Conservation (phyloP, 2,113 vertebrate species). For the Chaetorhynchus papuensis region DNA sequence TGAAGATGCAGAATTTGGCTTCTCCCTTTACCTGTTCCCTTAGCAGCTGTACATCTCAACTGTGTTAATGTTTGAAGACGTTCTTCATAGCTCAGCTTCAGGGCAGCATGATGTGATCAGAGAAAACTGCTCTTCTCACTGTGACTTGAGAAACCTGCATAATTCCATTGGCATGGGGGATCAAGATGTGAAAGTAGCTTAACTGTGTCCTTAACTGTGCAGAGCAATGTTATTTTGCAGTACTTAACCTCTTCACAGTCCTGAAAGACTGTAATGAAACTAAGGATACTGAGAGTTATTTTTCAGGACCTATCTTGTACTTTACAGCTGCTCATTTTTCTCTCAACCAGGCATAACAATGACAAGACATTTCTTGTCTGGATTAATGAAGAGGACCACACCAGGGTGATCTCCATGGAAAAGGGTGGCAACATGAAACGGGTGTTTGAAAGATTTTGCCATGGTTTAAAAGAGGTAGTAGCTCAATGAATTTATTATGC, state of each 20-base stretch:
- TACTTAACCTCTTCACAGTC: not conserved
- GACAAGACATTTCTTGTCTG: slow-evolving; percentile 90
- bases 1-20: not conserved
- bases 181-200: not conserved
- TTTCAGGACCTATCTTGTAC: not conserved
- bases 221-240: not conserved
- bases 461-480: slow-evolving; percentile 83
- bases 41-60: not conserved
- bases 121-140: not conserved
- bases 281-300: not conserved
- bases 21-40: not conserved
- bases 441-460: slow-evolving; percentile 89
- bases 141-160: not conserved
- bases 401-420: slow-evolving; percentile 90
- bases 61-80: not conserved
- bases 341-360: slow-evolving; percentile 83
- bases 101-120: not conserved
- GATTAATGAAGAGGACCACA: slow-evolving; percentile 93
- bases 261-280: not conserved
- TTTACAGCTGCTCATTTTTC: not conserved
- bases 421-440: slow-evolving; percentile 90
- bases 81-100: not conserved
- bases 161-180: not conserved
- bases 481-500: not conserved
- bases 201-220: not conserved